Conservation (phyloP, 1,140 invertebrate genomes). For the Lepidurus arcticus region DNA sequence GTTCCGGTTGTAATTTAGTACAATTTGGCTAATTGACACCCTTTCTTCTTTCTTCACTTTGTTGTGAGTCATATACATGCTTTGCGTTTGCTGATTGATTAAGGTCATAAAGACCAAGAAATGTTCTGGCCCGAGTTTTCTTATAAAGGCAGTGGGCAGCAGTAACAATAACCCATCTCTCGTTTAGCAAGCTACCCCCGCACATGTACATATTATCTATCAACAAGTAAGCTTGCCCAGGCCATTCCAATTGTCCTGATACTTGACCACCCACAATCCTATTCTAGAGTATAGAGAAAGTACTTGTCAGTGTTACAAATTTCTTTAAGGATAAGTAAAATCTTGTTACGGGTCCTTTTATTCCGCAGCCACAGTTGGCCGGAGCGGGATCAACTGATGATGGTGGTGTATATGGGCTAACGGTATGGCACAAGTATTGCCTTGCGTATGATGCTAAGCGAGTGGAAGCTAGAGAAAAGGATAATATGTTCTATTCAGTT, state of each 20-base stretch:
- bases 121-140: constrained; percentile 25
- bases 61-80: background rate
- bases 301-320: background rate
- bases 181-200: constrained; percentile 39
- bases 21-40: too few relatives aligned
- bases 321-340: background rate
- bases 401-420: too few relatives aligned
- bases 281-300: constrained; percentile 41
- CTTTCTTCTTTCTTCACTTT: background rate
- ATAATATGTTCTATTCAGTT: too few relatives aligned
- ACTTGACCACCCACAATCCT: constrained; percentile 70
- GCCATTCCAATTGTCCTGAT: constrained; percentile 66
- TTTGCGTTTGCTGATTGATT: background rate
- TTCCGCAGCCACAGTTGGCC: background rate
- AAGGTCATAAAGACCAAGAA: background rate
- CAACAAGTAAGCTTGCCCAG: constrained; percentile 63
- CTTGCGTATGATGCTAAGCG: too few relatives aligned
- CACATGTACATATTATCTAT: constrained; percentile 37
- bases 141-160: constrained; percentile 40
- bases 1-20: too few relatives aligned
- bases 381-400: background rate
- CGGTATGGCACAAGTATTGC: too few relatives aligned
- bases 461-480: too few relatives aligned
- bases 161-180: constrained; percentile 39
- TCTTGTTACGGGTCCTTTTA: background rate